These are phyloP conservation scores for Atta cephalotes DNA, from an alignment of 1,140 invertebrate genomes.

Conservation along the genomic window DNA sequence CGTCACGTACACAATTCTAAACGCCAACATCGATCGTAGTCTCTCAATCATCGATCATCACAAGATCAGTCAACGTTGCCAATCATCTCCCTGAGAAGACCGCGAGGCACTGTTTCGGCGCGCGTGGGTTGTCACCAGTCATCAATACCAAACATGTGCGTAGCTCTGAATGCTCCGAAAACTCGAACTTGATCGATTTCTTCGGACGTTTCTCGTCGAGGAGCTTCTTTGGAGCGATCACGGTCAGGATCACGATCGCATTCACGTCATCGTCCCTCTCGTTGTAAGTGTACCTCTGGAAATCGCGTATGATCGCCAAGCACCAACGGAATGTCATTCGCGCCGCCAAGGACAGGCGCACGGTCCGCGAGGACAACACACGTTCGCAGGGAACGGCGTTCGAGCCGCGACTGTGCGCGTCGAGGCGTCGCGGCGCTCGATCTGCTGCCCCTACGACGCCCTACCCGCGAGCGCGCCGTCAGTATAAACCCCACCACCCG, in stretches of 20 bases:
- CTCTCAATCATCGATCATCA: slow-evolving; percentile 34
- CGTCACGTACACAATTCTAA: slow-evolving; percentile 40
- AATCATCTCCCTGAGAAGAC: not conserved
- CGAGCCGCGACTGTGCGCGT: slow-evolving; percentile 84
- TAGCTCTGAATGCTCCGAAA: not conserved
- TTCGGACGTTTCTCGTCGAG: not conserved
- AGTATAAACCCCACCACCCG: slow-evolving; percentile 72
- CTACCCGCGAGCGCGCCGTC: slow-evolving; percentile 75
- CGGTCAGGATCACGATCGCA: not conserved
- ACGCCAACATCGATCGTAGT: not conserved
- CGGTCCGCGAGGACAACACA: slow-evolving; percentile 72
- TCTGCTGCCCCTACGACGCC: slow-evolving; percentile 83
- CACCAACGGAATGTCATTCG: slow-evolving; percentile 49
- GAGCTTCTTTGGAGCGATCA: not conserved
- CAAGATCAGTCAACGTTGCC: slow-evolving; percentile 35
- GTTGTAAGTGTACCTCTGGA: not conserved
- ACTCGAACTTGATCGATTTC: slow-evolving; percentile 25
- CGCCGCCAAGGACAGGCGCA: slow-evolving; percentile 42
- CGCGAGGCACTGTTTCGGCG: not conserved
- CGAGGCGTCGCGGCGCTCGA: slow-evolving; percentile 83
- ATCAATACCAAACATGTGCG: slow-evolving; percentile 45
- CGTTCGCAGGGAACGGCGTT: slow-evolving; percentile 82
- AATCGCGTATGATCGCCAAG: slow-evolving; percentile 1
- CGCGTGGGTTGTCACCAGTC: slow-evolving; percentile 5
- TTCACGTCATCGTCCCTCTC: not conserved